phyloP scores from a whole-genome alignment of 2,113 vertebrate genomes.

The Plecturocebus donacophilus region DNA sequence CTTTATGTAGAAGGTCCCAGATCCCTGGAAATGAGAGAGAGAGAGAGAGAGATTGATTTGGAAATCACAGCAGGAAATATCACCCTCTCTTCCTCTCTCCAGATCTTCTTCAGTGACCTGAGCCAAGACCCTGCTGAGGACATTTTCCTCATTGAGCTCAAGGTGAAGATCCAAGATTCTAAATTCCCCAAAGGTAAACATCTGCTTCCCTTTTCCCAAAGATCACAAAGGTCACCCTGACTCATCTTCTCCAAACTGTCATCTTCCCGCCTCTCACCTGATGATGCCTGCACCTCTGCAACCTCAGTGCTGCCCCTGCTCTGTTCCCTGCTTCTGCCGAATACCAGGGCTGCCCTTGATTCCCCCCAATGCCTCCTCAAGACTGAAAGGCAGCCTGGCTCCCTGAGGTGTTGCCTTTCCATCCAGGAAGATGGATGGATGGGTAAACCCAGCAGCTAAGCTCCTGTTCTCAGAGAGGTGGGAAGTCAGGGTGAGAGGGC shows the following conservation, averaged over 20 bases:
- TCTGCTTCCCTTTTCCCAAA: background rate
- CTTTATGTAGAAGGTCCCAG: background rate
- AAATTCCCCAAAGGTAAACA: constrained; percentile 71
- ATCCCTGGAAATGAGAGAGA: background rate
- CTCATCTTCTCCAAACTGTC: background rate
- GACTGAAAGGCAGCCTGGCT: background rate
- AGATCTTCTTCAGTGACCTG: constrained; percentile 88
- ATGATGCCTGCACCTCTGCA: fast-evolving
- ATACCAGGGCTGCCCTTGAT: background rate
- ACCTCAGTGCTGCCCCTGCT: no score
- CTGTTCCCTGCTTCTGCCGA: background rate
- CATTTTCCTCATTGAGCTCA: constrained; percentile 91
- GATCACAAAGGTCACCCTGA: background rate
- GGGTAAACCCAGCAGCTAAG: background rate
- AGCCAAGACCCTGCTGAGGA: constrained; percentile 87
- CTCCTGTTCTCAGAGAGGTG: background rate
- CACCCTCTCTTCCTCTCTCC: constrained; percentile 2
- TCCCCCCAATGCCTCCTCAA: background rate
- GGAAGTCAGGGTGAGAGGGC: background rate
- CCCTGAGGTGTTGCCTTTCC: background rate
- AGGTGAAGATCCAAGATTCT: constrained; percentile 87
- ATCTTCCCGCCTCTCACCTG: background rate
- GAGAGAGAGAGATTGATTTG: background rate
- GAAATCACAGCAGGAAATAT: background rate
- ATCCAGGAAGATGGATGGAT: background rate